A percentile compares a stretch with the other conserved stretches of the same genome.
phyloP scores from a whole-genome alignment of 2,888 invertebrate genomes.

The Prenolepis imparis region DNA sequence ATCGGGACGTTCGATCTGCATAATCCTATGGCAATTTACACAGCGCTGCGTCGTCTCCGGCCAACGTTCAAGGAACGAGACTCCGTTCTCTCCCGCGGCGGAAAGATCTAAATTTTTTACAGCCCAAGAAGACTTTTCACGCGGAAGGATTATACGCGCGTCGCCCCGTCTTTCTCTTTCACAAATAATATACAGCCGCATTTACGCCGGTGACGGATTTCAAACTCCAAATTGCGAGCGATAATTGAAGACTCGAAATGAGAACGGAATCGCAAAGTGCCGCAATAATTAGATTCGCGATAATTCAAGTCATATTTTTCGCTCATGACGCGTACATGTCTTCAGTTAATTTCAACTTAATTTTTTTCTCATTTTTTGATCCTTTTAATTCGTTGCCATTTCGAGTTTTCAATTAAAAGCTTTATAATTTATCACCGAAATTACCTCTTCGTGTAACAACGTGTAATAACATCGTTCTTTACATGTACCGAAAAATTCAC shows the following conservation, averaged over 20 bases:
- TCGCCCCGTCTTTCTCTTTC: background rate
- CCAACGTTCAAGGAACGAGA: background rate
- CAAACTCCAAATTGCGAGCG: conserved; percentile 9
- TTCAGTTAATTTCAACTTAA: background rate
- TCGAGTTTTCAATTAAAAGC: conserved; percentile 13
- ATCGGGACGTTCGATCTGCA: conserved; percentile 23
- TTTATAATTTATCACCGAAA: background rate
- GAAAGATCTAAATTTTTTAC: conserved; percentile 32
- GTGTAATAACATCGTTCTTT: background rate
- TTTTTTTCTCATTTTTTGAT: background rate
- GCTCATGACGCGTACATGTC: background rate
- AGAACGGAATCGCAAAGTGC: conserved; percentile 5
- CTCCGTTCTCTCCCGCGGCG: background rate
- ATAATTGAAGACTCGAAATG: conserved; percentile 12
- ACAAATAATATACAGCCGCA: background rate
- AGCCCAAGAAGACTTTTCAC: conserved; percentile 29
- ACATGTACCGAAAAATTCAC: background rate
- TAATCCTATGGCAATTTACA: conserved; percentile 31
- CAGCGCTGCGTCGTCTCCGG: conserved; percentile 1
- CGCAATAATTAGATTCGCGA: background rate
- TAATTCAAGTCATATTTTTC: background rate
- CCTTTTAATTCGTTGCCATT: background rate
- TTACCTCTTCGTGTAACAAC: background rate
- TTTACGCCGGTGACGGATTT: conserved; percentile 9
- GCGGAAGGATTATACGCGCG: conserved; percentile 30